These are phyloP conservation scores for Amniataba percoides DNA, from an alignment of 2,797 vertebrate genomes.

Conservation along the genomic window DNA sequence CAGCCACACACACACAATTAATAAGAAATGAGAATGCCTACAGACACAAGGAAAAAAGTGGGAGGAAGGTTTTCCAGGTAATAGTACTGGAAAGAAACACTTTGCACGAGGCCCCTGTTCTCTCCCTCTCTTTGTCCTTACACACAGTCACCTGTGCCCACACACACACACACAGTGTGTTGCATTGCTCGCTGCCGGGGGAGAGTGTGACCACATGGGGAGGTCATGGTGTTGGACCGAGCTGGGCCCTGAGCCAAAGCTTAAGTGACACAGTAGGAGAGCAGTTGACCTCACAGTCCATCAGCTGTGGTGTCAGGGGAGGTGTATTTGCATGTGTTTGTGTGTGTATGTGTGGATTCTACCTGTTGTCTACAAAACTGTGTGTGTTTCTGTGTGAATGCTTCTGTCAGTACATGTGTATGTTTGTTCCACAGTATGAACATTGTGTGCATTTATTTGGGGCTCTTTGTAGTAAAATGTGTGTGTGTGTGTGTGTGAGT, in stretches of 20 bases:
- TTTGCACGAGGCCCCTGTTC: not conserved
- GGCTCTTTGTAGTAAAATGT: constrained; percentile 2
- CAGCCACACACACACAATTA: constrained; percentile 42
- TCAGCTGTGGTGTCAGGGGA: constrained; percentile 35
- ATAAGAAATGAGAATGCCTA: constrained; percentile 38
- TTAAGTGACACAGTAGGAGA: constrained; percentile 61
- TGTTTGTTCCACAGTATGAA: constrained; percentile 12
- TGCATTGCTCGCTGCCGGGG: constrained; percentile 43
- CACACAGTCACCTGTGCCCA: constrained; percentile 16
- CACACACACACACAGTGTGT: constrained; percentile 22
- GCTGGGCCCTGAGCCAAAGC: constrained; percentile 57
- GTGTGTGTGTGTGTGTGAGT: constrained; percentile 12
- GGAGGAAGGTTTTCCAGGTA: constrained; percentile 17
- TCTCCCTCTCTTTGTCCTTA: constrained; percentile 11
- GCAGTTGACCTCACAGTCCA: constrained; percentile 63
- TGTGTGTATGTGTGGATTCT: not conserved
- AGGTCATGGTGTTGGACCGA: constrained; percentile 46
- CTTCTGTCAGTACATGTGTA: constrained; percentile 7
- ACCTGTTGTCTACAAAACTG: not conserved
- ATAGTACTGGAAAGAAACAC: constrained; percentile 1
- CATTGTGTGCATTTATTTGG: not conserved
- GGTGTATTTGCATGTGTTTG: constrained; percentile 29
- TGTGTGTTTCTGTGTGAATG: constrained; percentile 13
- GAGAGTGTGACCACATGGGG: constrained; percentile 42
- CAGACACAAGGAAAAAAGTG: constrained; percentile 6